Evolutionary conservation across 2,113 vertebrate genomes (phyloP).

Genomic region (Gobio gobio): DNA sequence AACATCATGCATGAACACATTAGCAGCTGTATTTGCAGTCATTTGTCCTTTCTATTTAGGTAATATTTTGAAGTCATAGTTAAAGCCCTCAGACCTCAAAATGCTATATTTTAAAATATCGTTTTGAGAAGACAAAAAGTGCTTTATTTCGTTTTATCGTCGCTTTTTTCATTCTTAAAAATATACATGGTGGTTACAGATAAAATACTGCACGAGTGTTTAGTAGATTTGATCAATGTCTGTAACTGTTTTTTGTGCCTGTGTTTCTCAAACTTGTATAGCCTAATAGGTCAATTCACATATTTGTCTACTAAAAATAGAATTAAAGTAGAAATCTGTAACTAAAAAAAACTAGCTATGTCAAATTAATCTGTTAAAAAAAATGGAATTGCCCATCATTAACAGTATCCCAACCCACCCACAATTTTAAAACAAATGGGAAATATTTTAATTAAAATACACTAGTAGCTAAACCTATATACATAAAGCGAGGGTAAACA

Average conservation of each 20-base stretch:
- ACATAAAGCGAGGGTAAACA: too few relatives aligned
- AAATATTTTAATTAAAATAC: too few relatives aligned
- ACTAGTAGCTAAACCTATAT: too few relatives aligned
- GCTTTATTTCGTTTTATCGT: not conserved
- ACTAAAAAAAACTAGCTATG: too few relatives aligned
- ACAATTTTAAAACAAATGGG: too few relatives aligned
- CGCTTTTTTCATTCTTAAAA: not conserved
- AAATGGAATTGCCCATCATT: too few relatives aligned
- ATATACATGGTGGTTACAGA: not conserved
- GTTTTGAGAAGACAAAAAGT: not conserved
- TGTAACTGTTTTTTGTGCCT: not conserved
- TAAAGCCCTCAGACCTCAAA: not conserved
- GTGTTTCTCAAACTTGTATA: not conserved
- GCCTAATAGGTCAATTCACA: too few relatives aligned
- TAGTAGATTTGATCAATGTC: not conserved
- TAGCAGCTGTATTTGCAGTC: conserved; percentile 2
- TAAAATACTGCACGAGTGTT: not conserved
- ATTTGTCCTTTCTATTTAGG: not conserved
- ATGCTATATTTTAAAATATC: not conserved
- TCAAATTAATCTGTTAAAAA: too few relatives aligned
- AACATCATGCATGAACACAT: not conserved
- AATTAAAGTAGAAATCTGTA: too few relatives aligned
- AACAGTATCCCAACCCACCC: too few relatives aligned
- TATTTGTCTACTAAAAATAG: too few relatives aligned
- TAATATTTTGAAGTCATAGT: not conserved